Evolutionary conservation across 1,140 invertebrate genomes (phyloP), one percentile per base, ranked within the genome.

Genomic region (Asobara japonica): DNA sequence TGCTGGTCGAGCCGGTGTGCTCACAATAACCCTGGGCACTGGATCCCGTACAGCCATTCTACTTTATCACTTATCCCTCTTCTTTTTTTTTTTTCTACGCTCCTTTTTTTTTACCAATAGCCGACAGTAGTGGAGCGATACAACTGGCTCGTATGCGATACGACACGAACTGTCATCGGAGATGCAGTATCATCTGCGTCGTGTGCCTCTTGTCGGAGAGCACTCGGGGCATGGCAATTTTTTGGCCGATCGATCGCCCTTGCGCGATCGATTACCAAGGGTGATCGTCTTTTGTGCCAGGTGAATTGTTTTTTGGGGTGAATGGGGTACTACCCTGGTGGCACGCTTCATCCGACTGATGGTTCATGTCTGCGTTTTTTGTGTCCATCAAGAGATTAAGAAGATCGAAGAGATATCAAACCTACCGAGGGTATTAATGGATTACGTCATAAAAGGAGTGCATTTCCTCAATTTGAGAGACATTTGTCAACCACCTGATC

Each of bases 61-160:
- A 45, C 41, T 41, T 66, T 48, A 36, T 25, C 51, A 61, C 62
- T 65, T 67, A 67, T 67, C 22, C 65, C 29, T 67, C 51, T 68
- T 31, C 38, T 48, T 67, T 67, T 31, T 16, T 67, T 48, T 5
- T 20, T 7, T 11, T 68, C 29, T 56, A 56, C 10, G 25, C 11
- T 5, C 31, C 22, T 38, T 31, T 69, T 69, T 31, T 61, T 61
- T 60, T 20, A 60, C 18, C 51, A 33, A 69, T 61, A 69, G 29
- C 30, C 51, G 48, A 69, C 48, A 69, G 18, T 25, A 36, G 48
- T 38, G 22, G 16, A 25, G 65, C 51, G 51, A 56, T 56, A 10
- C 51, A 56, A 56, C 51, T 56, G 51, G 0, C 51, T 13, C 33
- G 0, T 8, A 69, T 13, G 51, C 31, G 67, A 69, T 69, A 69